A percentile compares a stretch with the other conserved stretches of the same genome.
phyloP scores from a whole-genome alignment of 2,888 invertebrate genomes.

The Dicroscelio sp. region DNA sequence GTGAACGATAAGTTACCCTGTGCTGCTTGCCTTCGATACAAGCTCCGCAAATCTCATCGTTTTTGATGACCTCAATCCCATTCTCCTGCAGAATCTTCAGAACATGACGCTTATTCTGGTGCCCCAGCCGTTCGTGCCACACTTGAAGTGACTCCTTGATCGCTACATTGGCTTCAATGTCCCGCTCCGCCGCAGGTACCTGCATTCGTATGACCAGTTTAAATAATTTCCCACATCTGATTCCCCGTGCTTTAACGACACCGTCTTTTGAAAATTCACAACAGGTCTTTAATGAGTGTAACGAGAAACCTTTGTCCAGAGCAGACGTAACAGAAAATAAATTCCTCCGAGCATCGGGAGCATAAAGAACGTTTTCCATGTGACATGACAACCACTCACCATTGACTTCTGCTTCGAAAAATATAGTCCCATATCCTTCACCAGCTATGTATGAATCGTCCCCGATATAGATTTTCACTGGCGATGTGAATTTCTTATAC shows the following conservation, averaged over 20 bases:
- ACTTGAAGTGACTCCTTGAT: conserved; percentile 79
- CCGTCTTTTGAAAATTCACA: conserved; percentile 51
- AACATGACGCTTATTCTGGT: conserved; percentile 88
- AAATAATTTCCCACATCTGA: conserved; percentile 33
- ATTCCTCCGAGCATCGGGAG: conserved; percentile 57
- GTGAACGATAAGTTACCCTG: conserved; percentile 84
- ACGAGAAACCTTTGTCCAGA: conserved; percentile 56
- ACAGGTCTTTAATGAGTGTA: conserved; percentile 17
- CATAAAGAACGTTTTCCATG: conserved; percentile 68
- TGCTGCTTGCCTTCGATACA: conserved; percentile 87
- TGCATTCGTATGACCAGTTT: conserved; percentile 49
- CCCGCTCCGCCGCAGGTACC: not conserved
- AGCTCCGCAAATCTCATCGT: conserved; percentile 83
- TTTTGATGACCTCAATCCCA: conserved; percentile 82
- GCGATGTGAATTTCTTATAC: not conserved
- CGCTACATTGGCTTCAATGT: conserved; percentile 4
- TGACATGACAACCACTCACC: conserved; percentile 42
- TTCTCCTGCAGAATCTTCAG: conserved; percentile 83
- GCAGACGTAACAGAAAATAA: conserved; percentile 60
- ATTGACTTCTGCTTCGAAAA: conserved; percentile 24
- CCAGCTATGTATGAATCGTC: conserved; percentile 63
- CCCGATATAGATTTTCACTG: conserved; percentile 62
- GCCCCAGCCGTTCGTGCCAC: conserved; percentile 88
- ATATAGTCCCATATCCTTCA: conserved; percentile 58
- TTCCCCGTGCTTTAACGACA: conserved; percentile 34